These are phyloP conservation scores for Drosophila rhopaloa DNA, from an alignment of 1,140 invertebrate species.

Conservation along the genomic window DNA sequence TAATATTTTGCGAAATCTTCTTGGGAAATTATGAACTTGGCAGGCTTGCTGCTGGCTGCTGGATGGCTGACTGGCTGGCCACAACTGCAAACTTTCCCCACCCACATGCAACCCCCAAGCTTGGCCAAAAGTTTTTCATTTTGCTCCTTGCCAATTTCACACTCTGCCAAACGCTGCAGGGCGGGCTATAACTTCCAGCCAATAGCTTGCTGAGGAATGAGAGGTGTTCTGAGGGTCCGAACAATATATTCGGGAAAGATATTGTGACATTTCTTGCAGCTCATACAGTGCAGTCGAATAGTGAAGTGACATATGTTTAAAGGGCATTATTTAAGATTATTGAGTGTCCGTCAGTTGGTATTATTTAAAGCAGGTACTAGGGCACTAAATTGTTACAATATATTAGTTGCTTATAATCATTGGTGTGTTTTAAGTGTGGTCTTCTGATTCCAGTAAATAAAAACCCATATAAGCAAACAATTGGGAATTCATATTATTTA, in stretches of 20 bases:
- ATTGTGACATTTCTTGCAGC: slow-evolving; percentile 37
- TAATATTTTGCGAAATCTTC: slow-evolving; percentile 81
- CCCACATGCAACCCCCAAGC: neutral
- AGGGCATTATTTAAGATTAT: neutral
- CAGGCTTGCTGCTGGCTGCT: slow-evolving; percentile 17
- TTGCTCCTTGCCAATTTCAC: slow-evolving; percentile 78
- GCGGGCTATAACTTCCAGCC: slow-evolving; percentile 61
- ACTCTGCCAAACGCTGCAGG: slow-evolving; percentile 80
- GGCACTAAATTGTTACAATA: neutral
- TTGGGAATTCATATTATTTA: no score
- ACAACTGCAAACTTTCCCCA: slow-evolving; percentile 15
- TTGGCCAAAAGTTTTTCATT: slow-evolving; percentile 76
- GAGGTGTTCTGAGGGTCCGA: slow-evolving; percentile 40
- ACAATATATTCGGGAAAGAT: slow-evolving; percentile 25
- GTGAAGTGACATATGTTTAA: neutral
- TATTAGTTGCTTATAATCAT: no score
- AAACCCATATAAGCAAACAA: neutral
- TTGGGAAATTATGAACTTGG: slow-evolving; percentile 72
- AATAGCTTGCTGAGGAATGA: slow-evolving; percentile 45
- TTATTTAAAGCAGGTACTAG: no score
- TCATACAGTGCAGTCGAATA: neutral
- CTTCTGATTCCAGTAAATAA: no score
- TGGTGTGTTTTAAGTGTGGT: no score
- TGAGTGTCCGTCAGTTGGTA: slow-evolving; percentile 4
- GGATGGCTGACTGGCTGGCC: slow-evolving; percentile 15